Evolutionary conservation across 1,140 invertebrate species (phyloP).

Genomic region (Daktulosphaira vitifoliae): DNA sequence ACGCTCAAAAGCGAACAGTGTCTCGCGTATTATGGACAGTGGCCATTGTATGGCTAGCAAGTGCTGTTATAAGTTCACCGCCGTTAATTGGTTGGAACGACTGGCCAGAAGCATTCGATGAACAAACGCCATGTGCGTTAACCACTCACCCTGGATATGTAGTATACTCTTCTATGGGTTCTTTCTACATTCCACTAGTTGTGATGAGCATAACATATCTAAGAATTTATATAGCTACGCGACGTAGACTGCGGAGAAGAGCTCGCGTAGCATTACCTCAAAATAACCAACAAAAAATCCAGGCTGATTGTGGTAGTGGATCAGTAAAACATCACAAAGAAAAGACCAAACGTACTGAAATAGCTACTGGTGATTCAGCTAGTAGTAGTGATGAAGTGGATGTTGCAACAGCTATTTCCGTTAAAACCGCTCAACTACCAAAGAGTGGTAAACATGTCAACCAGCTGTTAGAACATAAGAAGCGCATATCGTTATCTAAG

Average conservation of each 20-base stretch:
- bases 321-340: neutral
- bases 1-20: constrained; percentile 61
- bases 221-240: constrained; percentile 55
- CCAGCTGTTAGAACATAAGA: constrained; percentile 87
- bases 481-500: constrained; percentile 83
- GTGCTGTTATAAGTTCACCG: constrained; percentile 91
- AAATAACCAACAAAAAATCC: neutral
- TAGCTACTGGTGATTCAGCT: constrained; percentile 2
- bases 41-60: constrained; percentile 75
- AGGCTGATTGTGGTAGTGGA: neutral
- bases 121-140: constrained; percentile 62
- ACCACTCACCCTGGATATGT: constrained; percentile 80
- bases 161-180: constrained; percentile 87
- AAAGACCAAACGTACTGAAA: neutral
- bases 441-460: constrained; percentile 49
- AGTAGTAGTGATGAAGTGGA: constrained; percentile 18
- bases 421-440: neutral
- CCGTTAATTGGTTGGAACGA: constrained; percentile 81
- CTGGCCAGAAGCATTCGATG: constrained; percentile 64
- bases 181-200: constrained; percentile 89
- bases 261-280: neutral
- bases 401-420: neutral
- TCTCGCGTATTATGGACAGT: constrained; percentile 68
- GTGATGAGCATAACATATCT: constrained; percentile 94
- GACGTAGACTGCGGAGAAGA: neutral